A percentile compares a stretch with the other conserved stretches of the same genome.
Evolutionary conservation across 1,140 invertebrate genomes (phyloP).

Genomic region (Drosophila kikkawai): DNA sequence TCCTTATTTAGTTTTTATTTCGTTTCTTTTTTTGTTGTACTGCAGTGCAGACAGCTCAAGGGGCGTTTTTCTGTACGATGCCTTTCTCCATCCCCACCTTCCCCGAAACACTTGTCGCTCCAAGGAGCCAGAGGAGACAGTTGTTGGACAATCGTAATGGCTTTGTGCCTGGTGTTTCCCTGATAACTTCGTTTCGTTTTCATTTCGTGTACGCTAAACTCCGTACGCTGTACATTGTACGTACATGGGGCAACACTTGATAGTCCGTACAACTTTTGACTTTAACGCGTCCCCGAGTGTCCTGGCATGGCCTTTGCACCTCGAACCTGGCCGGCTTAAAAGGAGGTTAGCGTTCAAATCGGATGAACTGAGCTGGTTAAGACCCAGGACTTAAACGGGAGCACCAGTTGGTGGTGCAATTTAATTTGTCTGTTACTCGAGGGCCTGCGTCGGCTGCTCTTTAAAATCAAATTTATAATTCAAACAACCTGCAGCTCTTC

Average conservation of each 20-base stretch:
- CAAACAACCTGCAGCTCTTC: constrained; percentile 40
- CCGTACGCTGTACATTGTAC: constrained; percentile 20
- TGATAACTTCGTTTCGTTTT: constrained; percentile 78
- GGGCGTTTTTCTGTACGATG: constrained; percentile 11
- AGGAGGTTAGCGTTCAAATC: constrained; percentile 17
- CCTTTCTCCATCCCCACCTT: not conserved
- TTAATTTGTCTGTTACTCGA: constrained; percentile 32
- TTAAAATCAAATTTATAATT: constrained; percentile 53
- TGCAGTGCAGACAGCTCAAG: constrained; percentile 33
- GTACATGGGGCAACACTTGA: constrained; percentile 59
- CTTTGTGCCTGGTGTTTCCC: constrained; percentile 56
- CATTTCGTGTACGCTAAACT: constrained; percentile 39
- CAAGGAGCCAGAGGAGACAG: constrained; percentile 16
- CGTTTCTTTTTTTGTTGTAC: constrained; percentile 2
- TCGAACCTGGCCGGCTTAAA: constrained; percentile 3
- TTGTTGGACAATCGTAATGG: constrained; percentile 58
- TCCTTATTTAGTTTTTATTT: not conserved
- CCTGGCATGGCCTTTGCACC: constrained; percentile 51
- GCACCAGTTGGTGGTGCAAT: constrained; percentile 17
- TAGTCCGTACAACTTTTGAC: constrained; percentile 68
- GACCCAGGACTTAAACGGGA: constrained; percentile 12
- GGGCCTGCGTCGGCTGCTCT: constrained; percentile 19
- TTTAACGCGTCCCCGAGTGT: constrained; percentile 68
- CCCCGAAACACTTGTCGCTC: constrained; percentile 66
- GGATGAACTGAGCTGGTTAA: constrained; percentile 28